Conservation (phyloP, 2,888 invertebrate species). For the Agrochola macilenta region DNA sequence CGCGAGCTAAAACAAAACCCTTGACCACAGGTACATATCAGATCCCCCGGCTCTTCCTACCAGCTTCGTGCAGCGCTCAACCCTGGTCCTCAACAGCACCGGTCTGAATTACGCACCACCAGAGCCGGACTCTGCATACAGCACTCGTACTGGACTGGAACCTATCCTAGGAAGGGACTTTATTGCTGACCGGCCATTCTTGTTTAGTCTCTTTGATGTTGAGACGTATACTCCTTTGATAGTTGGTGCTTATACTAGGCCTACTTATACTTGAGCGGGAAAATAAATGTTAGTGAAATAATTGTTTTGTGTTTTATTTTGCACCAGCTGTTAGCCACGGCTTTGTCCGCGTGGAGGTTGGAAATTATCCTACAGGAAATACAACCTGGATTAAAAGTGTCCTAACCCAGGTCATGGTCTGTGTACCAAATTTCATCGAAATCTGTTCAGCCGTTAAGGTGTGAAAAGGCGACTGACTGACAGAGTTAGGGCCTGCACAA, state of each 20-base stretch:
- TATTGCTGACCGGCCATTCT: constrained; percentile 52
- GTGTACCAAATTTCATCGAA: no score
- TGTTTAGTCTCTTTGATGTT: constrained; percentile 43
- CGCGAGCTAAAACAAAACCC: not conserved
- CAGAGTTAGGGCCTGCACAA: no score
- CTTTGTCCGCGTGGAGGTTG: no score
- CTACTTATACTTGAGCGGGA: constrained; percentile 22
- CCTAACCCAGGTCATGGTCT: no score
- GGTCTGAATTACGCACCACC: constrained; percentile 23
- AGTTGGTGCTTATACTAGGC: constrained; percentile 10
- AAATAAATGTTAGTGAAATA: not conserved
- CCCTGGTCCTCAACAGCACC: constrained; percentile 35
- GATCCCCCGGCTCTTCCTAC: constrained; percentile 46
- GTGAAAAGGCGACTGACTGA: no score
- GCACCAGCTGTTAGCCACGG: not conserved
- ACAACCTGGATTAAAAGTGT: no score
- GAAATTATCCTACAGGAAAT: no score
- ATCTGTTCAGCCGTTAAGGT: no score
- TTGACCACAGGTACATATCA: constrained; percentile 47
- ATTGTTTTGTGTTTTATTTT: not conserved
- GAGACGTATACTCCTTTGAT: constrained; percentile 36
- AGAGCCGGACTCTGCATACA: not conserved
- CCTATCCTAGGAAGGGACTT: constrained; percentile 44
- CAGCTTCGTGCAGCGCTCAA: constrained; percentile 47
- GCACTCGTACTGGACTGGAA: constrained; percentile 22